Percentiles rank a stretch among this genome's conserved stretches.
Evolutionary conservation across 2,888 invertebrate species (phyloP).

Genomic region (Homarus gammarus): DNA sequence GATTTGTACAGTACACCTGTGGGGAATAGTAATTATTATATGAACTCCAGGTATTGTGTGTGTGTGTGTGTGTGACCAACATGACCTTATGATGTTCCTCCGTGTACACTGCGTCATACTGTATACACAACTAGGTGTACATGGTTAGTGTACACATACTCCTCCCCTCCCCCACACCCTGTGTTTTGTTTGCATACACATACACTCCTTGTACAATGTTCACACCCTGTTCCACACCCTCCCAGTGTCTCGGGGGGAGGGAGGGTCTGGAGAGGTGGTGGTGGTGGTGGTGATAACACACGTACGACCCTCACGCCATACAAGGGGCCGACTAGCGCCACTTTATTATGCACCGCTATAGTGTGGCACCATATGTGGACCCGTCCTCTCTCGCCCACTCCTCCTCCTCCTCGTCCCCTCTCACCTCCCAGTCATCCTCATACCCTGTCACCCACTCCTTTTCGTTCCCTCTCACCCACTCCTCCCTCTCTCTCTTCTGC

Average conservation of each 20-base stretch:
- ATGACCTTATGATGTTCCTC: too few species aligned
- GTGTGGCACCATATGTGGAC: neutral
- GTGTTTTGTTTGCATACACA: too few species aligned
- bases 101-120: too few species aligned
- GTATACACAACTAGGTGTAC: too few species aligned
- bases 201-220: neutral
- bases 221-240: too few species aligned
- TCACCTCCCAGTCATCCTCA: neutral
- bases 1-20: too few species aligned
- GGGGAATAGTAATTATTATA: too few species aligned
- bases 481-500: neutral
- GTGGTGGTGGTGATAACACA: neutral
- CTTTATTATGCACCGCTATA: neutral
- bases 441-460: neutral
- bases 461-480: conserved; percentile 3
- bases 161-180: too few species aligned
- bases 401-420: neutral
- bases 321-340: neutral
- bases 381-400: neutral
- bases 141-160: too few species aligned
- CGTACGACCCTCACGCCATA: neutral
- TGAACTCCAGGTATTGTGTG: too few species aligned
- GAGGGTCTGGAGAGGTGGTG: neutral
- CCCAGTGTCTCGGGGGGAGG: too few species aligned
- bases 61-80: too few species aligned